A percentile compares a stretch with the other conserved stretches of the same genome.
Conservation (phyloP, 2,113 vertebrate species). For the Pseudopodoces humilis region DNA sequence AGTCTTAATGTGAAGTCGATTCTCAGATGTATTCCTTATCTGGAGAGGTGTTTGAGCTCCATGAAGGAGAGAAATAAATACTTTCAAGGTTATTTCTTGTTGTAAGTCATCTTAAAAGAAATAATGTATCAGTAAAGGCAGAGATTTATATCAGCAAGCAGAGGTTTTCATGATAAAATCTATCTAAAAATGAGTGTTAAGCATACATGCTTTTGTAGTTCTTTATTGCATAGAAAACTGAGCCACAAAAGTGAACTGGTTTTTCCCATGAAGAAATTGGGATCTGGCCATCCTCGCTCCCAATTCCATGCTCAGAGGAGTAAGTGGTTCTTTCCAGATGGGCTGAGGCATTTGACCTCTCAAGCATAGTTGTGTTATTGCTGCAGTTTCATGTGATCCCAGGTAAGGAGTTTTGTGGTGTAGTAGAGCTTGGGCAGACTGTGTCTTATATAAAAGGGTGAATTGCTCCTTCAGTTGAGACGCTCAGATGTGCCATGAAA, state of each 20-base stretch:
- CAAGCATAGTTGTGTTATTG: neutral
- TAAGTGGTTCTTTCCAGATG: neutral
- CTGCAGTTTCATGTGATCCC: neutral
- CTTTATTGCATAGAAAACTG: neutral
- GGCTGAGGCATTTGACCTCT: accelerated
- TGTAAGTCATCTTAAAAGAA: neutral
- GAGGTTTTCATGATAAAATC: neutral
- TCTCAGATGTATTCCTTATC: neutral
- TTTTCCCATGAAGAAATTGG: neutral
- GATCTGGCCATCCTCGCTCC: neutral
- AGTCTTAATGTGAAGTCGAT: neutral
- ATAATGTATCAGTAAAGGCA: neutral
- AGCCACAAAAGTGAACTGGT: neutral
- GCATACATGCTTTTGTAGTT: neutral
- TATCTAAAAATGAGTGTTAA: neutral
- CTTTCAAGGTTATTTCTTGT: neutral
- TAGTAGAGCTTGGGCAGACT: neutral
- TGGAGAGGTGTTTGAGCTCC: neutral
- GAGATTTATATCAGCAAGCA: neutral
- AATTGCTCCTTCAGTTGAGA: neutral
- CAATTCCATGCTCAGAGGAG: neutral
- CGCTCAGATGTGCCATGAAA: neutral
- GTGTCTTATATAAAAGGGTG: neutral
- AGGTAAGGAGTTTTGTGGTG: neutral
- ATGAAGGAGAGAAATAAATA: neutral